Base-by-base conservation (phyloP, 2,888 invertebrate species). In the Mythimna vitellina region DNA sequence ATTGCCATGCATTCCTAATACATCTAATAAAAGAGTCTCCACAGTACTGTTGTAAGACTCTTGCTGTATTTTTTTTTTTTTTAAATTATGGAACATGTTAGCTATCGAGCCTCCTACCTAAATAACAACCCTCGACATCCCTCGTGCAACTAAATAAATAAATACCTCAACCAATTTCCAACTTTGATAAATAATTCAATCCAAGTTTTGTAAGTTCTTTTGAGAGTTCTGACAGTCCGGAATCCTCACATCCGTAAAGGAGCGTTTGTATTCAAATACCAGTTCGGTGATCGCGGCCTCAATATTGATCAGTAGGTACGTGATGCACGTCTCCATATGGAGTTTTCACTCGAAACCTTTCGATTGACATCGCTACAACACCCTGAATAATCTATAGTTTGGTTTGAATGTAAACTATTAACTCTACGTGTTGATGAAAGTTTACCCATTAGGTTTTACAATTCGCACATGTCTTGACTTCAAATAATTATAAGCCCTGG, bases 291-390 rank as follows among this genome's bases (percentile, higher is more conserved):
- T 86, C 89, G 92, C 90, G 90, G 82, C 93, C 90, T 88, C 93
- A 93, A 94, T 94, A 93, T 89, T 92, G 92, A 94, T 92, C 89
- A 90, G 86, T 73, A 93, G 92, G 94, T 73, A 93, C 93, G 94
- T 94, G 93, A 92, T 89, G 87, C 84, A 86, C 85, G 86, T 85
- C 87, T 87, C 85, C 89, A 87, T 90, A 92, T 87, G 90, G 88
- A 85, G 88, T 91, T 94, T 95, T 94, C 94, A 92, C 92, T 92
- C 76, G 88, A 90, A 89, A 88, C 85, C 85, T 84, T 85, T 85
- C 86, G 85, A 87, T 88, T 87, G 86, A 80, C 86, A 86, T 87
- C 86, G 80, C 66, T 76, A 85, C 76, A 62, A 84, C 73, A 82
- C 81, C 70, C 74, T 70, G 88, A 87, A 89, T 88, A 86, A 83